phyloP scores from a whole-genome alignment of 2,888 invertebrate species.

The Orthosia gothica region DNA sequence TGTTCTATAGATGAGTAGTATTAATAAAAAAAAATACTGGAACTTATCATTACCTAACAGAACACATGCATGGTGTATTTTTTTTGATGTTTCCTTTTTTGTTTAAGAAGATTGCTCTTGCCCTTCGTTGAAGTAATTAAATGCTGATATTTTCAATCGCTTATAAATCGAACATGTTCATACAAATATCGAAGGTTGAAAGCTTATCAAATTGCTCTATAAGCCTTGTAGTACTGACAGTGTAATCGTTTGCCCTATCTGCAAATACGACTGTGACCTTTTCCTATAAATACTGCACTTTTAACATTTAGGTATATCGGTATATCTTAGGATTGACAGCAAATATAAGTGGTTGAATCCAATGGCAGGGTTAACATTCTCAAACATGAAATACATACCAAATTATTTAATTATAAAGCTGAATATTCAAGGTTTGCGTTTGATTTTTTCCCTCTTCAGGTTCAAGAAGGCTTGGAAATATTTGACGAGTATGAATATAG shows the following conservation, averaged over 20 bases:
- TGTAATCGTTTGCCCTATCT: constrained; percentile 4
- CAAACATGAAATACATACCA: neutral
- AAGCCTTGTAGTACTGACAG: constrained; percentile 13
- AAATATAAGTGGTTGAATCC: neutral
- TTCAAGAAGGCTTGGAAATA: too few species aligned
- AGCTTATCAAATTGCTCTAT: constrained; percentile 11
- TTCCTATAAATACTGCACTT: neutral
- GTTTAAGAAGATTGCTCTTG: neutral
- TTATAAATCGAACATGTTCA: neutral
- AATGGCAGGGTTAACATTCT: neutral
- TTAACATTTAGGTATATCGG: neutral
- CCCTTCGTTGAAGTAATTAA: neutral
- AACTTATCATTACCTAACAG: too few species aligned
- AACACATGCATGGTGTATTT: too few species aligned
- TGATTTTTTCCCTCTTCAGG: too few species aligned
- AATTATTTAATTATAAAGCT: too few species aligned
- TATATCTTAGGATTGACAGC: constrained; percentile 3
- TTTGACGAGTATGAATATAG: too few species aligned
- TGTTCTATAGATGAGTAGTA: too few species aligned
- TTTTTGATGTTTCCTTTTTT: too few species aligned
- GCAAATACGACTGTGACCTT: constrained; percentile 5
- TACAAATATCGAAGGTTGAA: constrained; percentile 13
- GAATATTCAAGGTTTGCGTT: too few species aligned
- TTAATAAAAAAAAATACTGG: too few species aligned
- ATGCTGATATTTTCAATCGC: neutral